Conservation (phyloP, 2,113 vertebrate genomes). For the Falco punctatus region DNA sequence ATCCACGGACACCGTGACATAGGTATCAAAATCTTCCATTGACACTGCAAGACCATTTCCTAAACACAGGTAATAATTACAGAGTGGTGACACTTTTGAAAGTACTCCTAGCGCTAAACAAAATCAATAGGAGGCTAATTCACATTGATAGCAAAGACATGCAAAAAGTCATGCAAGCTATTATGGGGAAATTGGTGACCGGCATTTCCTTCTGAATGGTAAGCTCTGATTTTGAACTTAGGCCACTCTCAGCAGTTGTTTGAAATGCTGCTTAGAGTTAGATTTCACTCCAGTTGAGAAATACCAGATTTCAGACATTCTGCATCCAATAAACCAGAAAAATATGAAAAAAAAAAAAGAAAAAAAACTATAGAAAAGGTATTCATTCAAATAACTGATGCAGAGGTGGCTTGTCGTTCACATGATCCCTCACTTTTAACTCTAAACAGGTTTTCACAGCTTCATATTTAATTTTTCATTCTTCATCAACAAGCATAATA, state of each 20-base stretch:
- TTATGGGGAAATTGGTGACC: background rate
- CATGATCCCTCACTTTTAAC: background rate
- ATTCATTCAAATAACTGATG: background rate
- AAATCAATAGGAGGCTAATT: background rate
- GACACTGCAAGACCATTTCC: background rate
- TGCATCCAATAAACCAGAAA: background rate
- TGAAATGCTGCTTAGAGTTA: background rate
- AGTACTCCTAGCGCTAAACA: background rate
- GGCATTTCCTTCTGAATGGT: background rate
- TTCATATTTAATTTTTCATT: slow-evolving; percentile 38
- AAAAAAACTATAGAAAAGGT: background rate
- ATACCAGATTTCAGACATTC: background rate
- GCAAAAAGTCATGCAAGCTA: background rate
- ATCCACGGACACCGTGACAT: background rate
- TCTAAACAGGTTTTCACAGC: background rate
- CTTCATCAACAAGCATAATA: slow-evolving; percentile 24
- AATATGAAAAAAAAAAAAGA: background rate
- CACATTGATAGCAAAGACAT: rapidly evolving
- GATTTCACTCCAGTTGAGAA: background rate
- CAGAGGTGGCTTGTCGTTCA: background rate
- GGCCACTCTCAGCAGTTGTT: background rate
- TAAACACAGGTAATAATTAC: background rate
- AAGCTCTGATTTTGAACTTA: background rate
- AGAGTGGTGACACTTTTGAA: background rate
- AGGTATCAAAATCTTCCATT: background rate